These are phyloP conservation scores for Prenolepis imparis DNA, from an alignment of 2,888 invertebrate species.

Conservation along the genomic window DNA sequence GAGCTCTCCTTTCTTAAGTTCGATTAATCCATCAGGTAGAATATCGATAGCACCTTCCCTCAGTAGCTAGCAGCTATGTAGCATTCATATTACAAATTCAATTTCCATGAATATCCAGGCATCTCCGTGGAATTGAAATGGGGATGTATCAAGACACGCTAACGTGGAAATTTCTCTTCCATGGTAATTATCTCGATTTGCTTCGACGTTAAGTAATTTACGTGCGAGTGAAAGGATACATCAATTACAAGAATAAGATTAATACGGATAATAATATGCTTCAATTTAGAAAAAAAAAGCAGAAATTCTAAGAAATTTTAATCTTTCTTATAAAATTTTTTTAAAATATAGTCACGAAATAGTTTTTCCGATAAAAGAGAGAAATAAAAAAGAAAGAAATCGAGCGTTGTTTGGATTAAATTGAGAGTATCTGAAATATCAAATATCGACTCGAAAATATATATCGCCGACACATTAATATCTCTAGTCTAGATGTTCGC, in stretches of 20 bases:
- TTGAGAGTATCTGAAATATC: background rate
- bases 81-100: slow-evolving; percentile 59
- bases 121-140: slow-evolving; percentile 53
- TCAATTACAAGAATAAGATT: slow-evolving; percentile 17
- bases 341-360: background rate
- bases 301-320: background rate
- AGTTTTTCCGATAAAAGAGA: background rate
- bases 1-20: slow-evolving; percentile 31
- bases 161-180: slow-evolving; percentile 22
- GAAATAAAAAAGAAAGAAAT: slow-evolving; percentile 21
- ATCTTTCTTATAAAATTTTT: background rate
- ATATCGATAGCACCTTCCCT: slow-evolving; percentile 49
- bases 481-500: slow-evolving; percentile 30
- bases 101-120: slow-evolving; percentile 63
- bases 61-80: slow-evolving; percentile 36
- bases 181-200: slow-evolving; percentile 39
- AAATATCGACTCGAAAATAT: slow-evolving; percentile 27
- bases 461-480: slow-evolving; percentile 46
- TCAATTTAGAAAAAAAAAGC: background rate
- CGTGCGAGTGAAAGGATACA: background rate
- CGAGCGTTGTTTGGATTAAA: background rate
- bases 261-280: background rate
- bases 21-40: slow-evolving; percentile 24
- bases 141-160: slow-evolving; percentile 27
- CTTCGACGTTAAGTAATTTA: slow-evolving; percentile 43